Evolutionary conservation across 2,888 invertebrate species (phyloP).

Genomic region (Ashinkailepas kermadecensis): DNA sequence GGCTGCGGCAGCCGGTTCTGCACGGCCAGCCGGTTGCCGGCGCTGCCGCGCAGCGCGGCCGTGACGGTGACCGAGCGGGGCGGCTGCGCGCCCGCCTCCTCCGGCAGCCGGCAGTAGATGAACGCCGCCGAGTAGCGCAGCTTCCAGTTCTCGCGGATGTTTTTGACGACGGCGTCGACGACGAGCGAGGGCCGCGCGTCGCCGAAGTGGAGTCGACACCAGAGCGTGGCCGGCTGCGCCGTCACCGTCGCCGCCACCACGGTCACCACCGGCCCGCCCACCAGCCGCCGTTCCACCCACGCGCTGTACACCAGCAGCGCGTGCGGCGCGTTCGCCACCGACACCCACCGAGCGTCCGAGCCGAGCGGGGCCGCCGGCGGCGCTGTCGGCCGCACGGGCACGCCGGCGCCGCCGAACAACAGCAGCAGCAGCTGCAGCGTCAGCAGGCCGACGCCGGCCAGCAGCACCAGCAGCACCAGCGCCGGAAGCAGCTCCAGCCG

Average conservation of each 20-base stretch:
- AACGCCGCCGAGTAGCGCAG: slow-evolving; percentile 77
- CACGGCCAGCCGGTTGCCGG: slow-evolving; percentile 57
- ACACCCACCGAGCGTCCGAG: not conserved
- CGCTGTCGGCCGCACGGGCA: not conserved
- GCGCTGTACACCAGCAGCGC: not conserved
- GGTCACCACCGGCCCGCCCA: not conserved
- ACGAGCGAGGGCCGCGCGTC: slow-evolving; percentile 32
- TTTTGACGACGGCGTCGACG: slow-evolving; percentile 43
- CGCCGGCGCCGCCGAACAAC: not conserved
- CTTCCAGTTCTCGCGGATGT: slow-evolving; percentile 89
- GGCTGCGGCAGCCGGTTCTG: slow-evolving; percentile 47
- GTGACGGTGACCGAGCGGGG: slow-evolving; percentile 66
- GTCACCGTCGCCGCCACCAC: slow-evolving; percentile 8
- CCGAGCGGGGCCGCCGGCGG: not conserved
- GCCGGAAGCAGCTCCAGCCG: not conserved
- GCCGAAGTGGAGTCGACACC: slow-evolving; percentile 33
- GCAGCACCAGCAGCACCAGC: slow-evolving; percentile 5
- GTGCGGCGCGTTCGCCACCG: not conserved
- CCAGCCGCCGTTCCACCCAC: not conserved
- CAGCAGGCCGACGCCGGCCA: not conserved
- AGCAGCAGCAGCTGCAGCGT: too few species aligned
- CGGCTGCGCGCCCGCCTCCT: not conserved
- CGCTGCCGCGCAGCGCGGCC: slow-evolving; percentile 40
- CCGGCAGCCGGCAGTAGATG: slow-evolving; percentile 55
- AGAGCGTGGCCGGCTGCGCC: slow-evolving; percentile 2